Base-by-base conservation (phyloP, 23 tunicate genomes). In the Oikopleura dioica region DNA sequence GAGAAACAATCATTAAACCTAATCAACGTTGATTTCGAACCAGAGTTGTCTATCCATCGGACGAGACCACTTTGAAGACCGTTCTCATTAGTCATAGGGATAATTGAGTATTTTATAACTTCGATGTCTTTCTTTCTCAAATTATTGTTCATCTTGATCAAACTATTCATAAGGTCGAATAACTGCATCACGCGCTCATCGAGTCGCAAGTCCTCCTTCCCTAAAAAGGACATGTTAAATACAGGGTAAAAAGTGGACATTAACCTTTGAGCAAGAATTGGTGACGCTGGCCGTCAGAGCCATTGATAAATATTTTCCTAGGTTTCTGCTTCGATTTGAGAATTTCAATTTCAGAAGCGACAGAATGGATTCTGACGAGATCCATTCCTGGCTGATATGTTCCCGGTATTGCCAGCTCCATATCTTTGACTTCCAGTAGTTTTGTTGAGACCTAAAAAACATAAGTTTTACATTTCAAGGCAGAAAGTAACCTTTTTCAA, bases 181-280 rank as follows among this genome's bases (percentile, higher is more conserved):
- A 94, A 50, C 85, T 94, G 99, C 99, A 94, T 86, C 51, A 94
- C 99, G 4, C 99, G 79, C 75, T 94, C 99, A 69, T 94, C 99
- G 50, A 86, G 95, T 44, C 99, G 77, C 36, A 94, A 68, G 38
- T 94, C 99, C 77, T 94, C 99, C 75, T 94, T 81, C 1, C 97
- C 97, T 91, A 86, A 1, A 79, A 75, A 51, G 31, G 21, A 36
- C 1, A 35, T 1, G 38, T 75, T 28, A 75, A 44, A 44, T 44
- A 44, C 55, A 44, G 55, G 21, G 16, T 44, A 44, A 44, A 44
- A 44, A 9, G 9, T 44, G 16, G 55, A 44, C 9, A 44, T 21
- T 44, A 9, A 9, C 34, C 37, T 35, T 35, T 35, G 34, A 33
- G n/a, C 2, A 33, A 24, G 21, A 38, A 33, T 77, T 77, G 36